Evolutionary conservation across 1,140 invertebrate species (phyloP), one percentile per base, ranked within the genome.

Genomic region (Platyura marginata): DNA sequence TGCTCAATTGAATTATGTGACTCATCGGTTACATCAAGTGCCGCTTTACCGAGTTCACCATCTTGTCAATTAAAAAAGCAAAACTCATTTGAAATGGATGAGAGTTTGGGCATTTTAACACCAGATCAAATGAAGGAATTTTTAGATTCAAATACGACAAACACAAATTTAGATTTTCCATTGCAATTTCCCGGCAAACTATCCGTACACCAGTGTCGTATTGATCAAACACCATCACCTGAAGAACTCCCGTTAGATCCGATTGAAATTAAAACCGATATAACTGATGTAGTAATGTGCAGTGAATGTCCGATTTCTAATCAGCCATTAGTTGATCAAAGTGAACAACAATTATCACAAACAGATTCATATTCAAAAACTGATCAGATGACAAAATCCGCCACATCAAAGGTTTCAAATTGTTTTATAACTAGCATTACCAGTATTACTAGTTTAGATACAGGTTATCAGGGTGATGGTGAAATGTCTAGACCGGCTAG

Each of bases 381-480:
- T 13, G 70, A 71, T 47, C 59, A 63, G 23, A 57, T 62, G n/a
- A 71, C 72, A 52, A 70, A 71, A 21, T 71, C 71, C 51, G 65
- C 66, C 43, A 68, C 65, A 23, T 66, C 68, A 23, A 70, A 72
- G 56, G 67, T 70, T 68, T 58, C 59, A 11, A 73, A 70, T 50
- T 82, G 79, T 56, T 83, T 84, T 52, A 76, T 86, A 3, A 84
- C 80, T 1, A 85, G 81, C 48, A 78, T 86, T 2, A 86, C 82
- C 1, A 85, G 81, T 51, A 84, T 86, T 21, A 84, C 82, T 3
- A 88, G 83, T 53, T 62, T 86, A 47, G 85, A 89, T 53, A 79
- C 75, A 3, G 84, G 85, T 11, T 88, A 87, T 59, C 84, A 88
- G 62, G 81, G 81, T 10, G 82, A 85, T 62, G 81, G 81, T 0